These are phyloP conservation scores for Tokudaia muenninki DNA, from an alignment of 2,797 vertebrate species.

Conservation along the genomic window DNA sequence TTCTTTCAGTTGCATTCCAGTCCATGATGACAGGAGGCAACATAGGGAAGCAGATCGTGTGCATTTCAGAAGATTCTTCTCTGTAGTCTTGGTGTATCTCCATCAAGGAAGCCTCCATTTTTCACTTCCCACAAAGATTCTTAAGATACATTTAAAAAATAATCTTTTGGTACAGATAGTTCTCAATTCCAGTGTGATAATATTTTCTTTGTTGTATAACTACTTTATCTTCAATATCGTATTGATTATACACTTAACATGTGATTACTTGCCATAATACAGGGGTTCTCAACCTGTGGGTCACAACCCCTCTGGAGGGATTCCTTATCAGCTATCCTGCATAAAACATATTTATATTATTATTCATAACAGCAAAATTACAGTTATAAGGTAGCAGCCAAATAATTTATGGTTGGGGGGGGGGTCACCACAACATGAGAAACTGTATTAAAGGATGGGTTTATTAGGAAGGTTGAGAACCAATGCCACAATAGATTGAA, in stretches of 20 bases:
- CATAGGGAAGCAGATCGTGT: conserved; percentile 95
- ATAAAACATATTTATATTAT: not conserved
- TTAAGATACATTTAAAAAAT: conserved; percentile 49
- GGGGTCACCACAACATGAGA: not conserved
- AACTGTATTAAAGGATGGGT: not conserved
- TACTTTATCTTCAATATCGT: conserved; percentile 37
- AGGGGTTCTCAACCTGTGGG: not conserved
- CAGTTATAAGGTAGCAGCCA: not conserved
- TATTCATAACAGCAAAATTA: not conserved
- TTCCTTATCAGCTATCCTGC: not conserved
- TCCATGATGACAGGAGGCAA: conserved; percentile 98
- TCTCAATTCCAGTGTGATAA: conserved; percentile 56
- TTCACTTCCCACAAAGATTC: conserved; percentile 53
- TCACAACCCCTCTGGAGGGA: not conserved
- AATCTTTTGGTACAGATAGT: not conserved
- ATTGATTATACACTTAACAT: not conserved
- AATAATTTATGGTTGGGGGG: not conserved
- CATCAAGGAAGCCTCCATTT: conserved; percentile 40
- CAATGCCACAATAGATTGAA: not conserved
- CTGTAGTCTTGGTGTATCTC: not conserved
- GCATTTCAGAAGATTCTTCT: conserved; percentile 89
- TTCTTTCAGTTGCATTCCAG: conserved; percentile 94
- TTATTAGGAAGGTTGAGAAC: not conserved
- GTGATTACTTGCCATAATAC: conserved; percentile 31
- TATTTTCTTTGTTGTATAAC: conserved; percentile 63